A percentile compares a stretch with the other conserved stretches of the same genome.
These are phyloP conservation scores for Riptortus pedestris DNA, from an alignment of 1,140 invertebrate species.

Conservation along the genomic window DNA sequence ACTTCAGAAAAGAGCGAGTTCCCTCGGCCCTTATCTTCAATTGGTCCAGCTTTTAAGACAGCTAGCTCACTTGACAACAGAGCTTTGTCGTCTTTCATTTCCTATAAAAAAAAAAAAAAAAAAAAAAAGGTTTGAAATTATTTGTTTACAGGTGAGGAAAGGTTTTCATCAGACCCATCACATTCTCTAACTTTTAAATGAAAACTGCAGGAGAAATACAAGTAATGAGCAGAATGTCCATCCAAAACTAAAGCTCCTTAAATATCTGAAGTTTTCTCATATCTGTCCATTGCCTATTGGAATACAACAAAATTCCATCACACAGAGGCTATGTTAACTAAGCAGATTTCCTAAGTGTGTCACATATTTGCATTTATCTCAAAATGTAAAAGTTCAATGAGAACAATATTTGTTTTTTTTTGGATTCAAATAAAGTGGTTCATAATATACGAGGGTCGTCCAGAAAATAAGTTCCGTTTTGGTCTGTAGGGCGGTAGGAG, in stretches of 20 bases:
- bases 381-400: no score
- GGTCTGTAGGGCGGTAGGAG: no score
- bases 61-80: conserved; percentile 22
- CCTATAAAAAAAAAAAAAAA: conserved; percentile 14
- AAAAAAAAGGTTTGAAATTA: no score
- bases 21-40: conserved; percentile 21
- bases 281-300: no score
- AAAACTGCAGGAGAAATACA: not conserved
- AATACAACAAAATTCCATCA: no score
- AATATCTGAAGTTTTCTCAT: no score
- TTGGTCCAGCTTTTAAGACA: conserved; percentile 20
- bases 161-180: not conserved
- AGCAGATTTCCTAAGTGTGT: no score
- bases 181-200: not conserved
- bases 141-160: not conserved
- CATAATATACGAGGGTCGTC: no score
- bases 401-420: not conserved
- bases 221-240: not conserved
- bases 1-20: conserved; percentile 31
- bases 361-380: no score
- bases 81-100: conserved; percentile 25
- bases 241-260: not conserved
- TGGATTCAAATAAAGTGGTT: no score
- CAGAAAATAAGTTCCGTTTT: no score
- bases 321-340: no score